A percentile compares a stretch with the other conserved stretches of the same genome.
Conservation (phyloP, 2,888 invertebrate species). For the Platycnemis pennipes region DNA sequence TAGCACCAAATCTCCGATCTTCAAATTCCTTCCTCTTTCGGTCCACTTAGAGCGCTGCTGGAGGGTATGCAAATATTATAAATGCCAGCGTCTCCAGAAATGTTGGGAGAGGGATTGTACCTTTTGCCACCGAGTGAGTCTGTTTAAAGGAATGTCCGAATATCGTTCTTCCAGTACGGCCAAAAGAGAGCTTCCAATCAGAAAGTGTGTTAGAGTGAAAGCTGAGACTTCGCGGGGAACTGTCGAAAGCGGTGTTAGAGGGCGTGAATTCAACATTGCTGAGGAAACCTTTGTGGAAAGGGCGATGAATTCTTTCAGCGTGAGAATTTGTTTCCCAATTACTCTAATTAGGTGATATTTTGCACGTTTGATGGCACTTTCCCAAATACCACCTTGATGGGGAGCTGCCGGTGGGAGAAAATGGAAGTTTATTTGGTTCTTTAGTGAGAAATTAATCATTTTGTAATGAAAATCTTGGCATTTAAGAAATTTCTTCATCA, state of each 20-base stretch:
- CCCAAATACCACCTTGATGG: constrained; percentile 38
- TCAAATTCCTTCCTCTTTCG: too few relatives aligned
- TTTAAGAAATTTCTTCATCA: not conserved
- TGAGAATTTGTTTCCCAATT: not conserved
- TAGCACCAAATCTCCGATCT: not conserved
- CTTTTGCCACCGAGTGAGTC: not conserved
- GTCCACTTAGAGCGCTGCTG: constrained; percentile 1
- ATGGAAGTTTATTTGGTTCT: not conserved
- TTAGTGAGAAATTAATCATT: not conserved
- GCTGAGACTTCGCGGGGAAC: not conserved
- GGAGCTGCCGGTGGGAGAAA: constrained; percentile 32
- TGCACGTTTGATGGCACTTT: not conserved
- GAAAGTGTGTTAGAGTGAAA: not conserved
- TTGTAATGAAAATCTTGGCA: not conserved
- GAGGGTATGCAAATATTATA: not conserved
- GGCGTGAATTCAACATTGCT: not conserved
- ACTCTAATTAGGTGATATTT: not conserved
- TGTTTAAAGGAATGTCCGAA: not conserved
- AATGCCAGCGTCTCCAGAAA: not conserved
- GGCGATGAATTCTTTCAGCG: not conserved
- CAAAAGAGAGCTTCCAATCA: not conserved
- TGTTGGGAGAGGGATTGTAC: not conserved
- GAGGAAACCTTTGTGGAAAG: not conserved
- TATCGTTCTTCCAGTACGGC: not conserved
- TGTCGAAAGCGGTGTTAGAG: not conserved